Evolutionary conservation across 2,888 invertebrate genomes (phyloP), one percentile per base, ranked within the genome.

Genomic region (Caenorhabditis sulstoni): DNA sequence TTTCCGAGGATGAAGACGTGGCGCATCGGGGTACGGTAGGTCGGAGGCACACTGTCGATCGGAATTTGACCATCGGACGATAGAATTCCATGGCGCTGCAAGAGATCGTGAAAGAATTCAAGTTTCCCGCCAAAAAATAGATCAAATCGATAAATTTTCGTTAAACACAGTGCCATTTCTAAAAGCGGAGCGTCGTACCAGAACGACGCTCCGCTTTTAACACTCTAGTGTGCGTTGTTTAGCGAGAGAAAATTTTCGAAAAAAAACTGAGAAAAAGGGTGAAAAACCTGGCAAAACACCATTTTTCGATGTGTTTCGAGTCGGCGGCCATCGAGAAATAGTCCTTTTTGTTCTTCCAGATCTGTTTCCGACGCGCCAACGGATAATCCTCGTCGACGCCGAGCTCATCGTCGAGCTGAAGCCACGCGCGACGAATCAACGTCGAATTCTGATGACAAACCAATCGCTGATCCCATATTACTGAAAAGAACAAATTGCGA

Each of bases 271-370:
- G 7, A 29, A 29, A 29, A 29, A 7, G 29, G n/a, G n/a, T n/a
- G n/a, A n/a, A 37, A 37, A 41, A 41, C 41, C 20, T 9, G 0
- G 65, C 5, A 20, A 49, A 77, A 1, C 35, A 53, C 77, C 77
- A 77, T 44, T 71, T 70, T 7, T 23, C 37, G 9, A 39, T 44
- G 12, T 37, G 20, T 2, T 18, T 49, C 7, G 77, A 20, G 37
- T 65, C 61, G 16, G 49, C 39, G 1, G 65, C 70, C 39, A 45
- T 47, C 9, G 44, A 45, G 22, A 37, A 77, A 22, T 77, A 77
- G 41, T 77, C 77, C 41, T 61, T 65, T n/a, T 77, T 77, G 62
- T 65, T 77, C 44, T 77, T 77, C 77, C 77, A 77, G 16, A 77
- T 77, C 41, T 77, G 77, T 41, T 65, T 64, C 7, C 65, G 37